Evolutionary conservation across 1,140 invertebrate genomes (phyloP), one percentile per base, ranked within the genome.

Genomic region (Drosophila rhopaloa): DNA sequence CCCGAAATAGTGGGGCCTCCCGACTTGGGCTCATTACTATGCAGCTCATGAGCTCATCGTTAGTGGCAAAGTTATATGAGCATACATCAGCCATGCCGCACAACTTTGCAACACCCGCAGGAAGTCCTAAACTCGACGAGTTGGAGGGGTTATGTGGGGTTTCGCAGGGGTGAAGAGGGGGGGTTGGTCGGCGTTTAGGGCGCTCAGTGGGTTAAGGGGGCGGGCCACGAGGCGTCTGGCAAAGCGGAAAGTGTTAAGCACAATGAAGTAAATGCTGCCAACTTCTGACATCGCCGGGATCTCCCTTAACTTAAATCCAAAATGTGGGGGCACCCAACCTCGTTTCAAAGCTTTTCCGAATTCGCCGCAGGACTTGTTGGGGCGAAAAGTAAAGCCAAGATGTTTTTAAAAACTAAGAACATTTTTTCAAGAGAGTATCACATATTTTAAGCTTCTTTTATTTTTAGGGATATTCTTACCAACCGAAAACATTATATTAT

Each of bases 1-100:
- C 14, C 19, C 58, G 13, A 41, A 53, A 41, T 16, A 27, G 46
- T 11, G 58, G 58, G 27, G 16, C 56, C 73, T 58, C 11, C 29
- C 50, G 48, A 66, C 71, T 56, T 57, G 35, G 65, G 51, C 81
- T 86, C 83, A 88, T 86, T 86, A 79, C 72, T 88, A 86, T 86
- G 82, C 82, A 86, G 76, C 83, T 86, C 83, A 88, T 88, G 82
- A 83, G 82, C 50, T 86, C 83, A 37, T 88, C 83, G 82, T 86
- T 86, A 86, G 82, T 88, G 82, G 82, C 83, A 86, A 88, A 86
- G 82, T 88, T 88, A 88, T 86, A 88, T 88, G 82, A 88, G 82
- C 82, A 86, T 88, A 86, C 82, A 86, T 88, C 82, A 86, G 83
- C 65, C 71, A 48, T 59, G 81, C 66, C 77, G 79, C 82, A 86